Percentiles rank a stretch among this genome's conserved stretches.
Conservation (phyloP, 2,113 vertebrate genomes). For the Copsychus sechellarum region DNA sequence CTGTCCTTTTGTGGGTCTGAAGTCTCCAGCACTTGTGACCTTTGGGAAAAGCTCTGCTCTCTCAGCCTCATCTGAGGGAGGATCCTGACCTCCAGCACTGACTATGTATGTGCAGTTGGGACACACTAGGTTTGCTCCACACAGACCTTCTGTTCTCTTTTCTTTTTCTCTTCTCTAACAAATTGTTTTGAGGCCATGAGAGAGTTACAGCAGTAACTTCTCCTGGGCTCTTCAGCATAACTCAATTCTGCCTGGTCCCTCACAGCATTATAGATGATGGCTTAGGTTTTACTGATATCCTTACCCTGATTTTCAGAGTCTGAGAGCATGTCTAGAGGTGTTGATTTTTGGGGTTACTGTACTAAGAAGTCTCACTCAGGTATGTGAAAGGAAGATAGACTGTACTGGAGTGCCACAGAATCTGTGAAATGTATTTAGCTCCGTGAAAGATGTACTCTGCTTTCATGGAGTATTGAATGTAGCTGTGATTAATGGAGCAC, state of each 20-base stretch:
- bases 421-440: conserved; percentile 8
- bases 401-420: not conserved
- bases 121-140: not conserved
- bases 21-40: not conserved
- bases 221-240: not conserved
- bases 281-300: not conserved
- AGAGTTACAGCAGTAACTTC: not conserved
- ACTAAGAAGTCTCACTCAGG: not conserved
- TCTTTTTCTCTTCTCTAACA: not conserved
- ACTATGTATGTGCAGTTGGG: rapidly evolving
- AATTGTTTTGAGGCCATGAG: not conserved
- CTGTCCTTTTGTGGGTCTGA: not conserved
- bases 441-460: conserved; percentile 45
- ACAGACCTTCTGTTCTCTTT: not conserved
- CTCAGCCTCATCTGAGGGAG: not conserved
- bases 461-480: conserved; percentile 40
- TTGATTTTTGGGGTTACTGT: not conserved
- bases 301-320: not conserved
- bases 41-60: not conserved
- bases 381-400: not conserved
- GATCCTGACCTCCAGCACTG: not conserved
- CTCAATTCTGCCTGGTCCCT: not conserved
- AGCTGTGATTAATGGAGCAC: conserved; percentile 60
- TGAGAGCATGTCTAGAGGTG: not conserved
- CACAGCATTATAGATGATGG: not conserved